Evolutionary conservation across 2,113 vertebrate species (phyloP).

Genomic region (Sus scrofa): DNA sequence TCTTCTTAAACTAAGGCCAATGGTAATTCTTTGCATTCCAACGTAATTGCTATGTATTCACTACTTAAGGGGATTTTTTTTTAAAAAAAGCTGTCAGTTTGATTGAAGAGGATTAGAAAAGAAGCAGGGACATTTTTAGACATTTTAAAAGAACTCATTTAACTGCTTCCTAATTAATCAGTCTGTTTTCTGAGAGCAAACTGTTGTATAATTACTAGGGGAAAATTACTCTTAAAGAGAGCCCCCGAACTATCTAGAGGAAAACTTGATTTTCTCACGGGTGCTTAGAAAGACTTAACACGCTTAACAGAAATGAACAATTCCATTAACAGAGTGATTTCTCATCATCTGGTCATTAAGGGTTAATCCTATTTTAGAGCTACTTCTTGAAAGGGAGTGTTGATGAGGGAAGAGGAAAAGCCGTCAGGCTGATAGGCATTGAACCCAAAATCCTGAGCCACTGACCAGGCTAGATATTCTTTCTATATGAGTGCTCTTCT

Average conservation of each 20-base stretch:
- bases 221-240: slow-evolving; percentile 68
- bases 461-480: neutral
- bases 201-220: slow-evolving; percentile 65
- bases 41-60: neutral
- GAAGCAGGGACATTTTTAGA: slow-evolving; percentile 67
- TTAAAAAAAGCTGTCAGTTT: slow-evolving; percentile 57
- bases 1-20: neutral
- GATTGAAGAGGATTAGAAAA: slow-evolving; percentile 66
- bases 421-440: neutral
- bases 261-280: slow-evolving; percentile 60
- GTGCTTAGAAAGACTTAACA: slow-evolving; percentile 17
- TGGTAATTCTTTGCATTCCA: slow-evolving; percentile 6
- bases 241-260: neutral
- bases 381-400: neutral
- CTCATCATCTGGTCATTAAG: neutral
- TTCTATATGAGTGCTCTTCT: neutral
- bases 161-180: slow-evolving; percentile 78
- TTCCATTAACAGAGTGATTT: slow-evolving; percentile 45
- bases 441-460: neutral
- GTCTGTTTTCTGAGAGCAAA: slow-evolving; percentile 74
- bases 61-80: neutral
- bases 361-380: neutral
- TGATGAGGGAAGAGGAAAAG: slow-evolving; percentile 7
- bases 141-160: slow-evolving; percentile 69
- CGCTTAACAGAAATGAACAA: slow-evolving; percentile 6